Conservation (phyloP, 1,140 invertebrate genomes). For the Bombus affinis region DNA sequence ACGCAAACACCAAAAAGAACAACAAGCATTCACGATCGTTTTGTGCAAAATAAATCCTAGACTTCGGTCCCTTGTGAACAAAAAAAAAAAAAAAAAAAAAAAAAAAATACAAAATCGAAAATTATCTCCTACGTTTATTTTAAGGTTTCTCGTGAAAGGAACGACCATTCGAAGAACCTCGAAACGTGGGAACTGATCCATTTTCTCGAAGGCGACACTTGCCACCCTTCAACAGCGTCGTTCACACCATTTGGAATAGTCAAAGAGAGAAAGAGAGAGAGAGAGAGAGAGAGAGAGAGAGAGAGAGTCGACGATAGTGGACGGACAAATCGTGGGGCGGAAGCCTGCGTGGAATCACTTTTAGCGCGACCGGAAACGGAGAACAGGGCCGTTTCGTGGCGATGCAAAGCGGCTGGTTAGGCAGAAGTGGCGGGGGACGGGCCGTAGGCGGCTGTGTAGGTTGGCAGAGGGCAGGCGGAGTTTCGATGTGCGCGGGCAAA, state of each 20-base stretch:
- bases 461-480: constrained; percentile 30
- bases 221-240: constrained; percentile 27
- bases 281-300: too few relatives aligned
- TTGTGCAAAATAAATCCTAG: too few relatives aligned
- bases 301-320: neutral
- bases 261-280: too few relatives aligned
- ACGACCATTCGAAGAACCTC: too few relatives aligned
- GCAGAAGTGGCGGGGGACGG: neutral
- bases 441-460: neutral
- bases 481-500: constrained; percentile 62
- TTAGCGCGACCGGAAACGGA: constrained; percentile 43
- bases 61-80: too few relatives aligned
- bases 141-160: too few relatives aligned
- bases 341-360: constrained; percentile 61
- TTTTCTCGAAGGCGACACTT: constrained; percentile 29
- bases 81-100: too few relatives aligned
- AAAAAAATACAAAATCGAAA: too few relatives aligned
- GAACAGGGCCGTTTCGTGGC: constrained; percentile 23
- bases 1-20: too few relatives aligned
- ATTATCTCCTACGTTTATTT: too few relatives aligned
- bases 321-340: constrained; percentile 60
- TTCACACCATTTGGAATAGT: neutral
- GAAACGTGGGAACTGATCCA: neutral
- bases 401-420: constrained; percentile 18
- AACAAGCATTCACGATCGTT: too few relatives aligned